These are phyloP conservation scores for Apamea epomidion DNA, from an alignment of 2,888 invertebrate genomes.

Conservation along the genomic window DNA sequence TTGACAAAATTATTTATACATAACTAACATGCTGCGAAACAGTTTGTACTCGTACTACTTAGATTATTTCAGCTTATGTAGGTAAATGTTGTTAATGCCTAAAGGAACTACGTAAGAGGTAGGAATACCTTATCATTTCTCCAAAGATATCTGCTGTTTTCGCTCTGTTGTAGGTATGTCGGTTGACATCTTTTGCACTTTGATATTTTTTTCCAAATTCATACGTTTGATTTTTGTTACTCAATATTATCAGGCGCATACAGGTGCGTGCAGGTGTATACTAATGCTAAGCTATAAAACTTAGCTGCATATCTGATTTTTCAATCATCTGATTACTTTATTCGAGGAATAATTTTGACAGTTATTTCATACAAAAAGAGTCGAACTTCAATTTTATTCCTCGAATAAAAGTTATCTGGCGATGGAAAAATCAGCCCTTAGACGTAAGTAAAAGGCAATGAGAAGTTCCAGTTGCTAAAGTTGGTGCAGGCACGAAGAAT, in stretches of 20 bases:
- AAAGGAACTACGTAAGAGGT: slow-evolving; percentile 4
- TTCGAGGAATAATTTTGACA: too few relatives aligned
- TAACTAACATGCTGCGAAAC: slow-evolving; percentile 10
- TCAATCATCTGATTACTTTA: too few relatives aligned
- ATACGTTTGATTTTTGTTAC: not conserved
- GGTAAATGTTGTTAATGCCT: slow-evolving; percentile 26
- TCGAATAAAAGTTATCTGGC: too few relatives aligned
- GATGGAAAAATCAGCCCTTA: not conserved
- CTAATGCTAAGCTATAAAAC: not conserved
- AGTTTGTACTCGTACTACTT: slow-evolving; percentile 13
- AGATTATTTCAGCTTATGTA: slow-evolving; percentile 19
- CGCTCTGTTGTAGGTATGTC: not conserved
- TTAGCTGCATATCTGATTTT: too few relatives aligned
- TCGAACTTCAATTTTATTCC: too few relatives aligned
- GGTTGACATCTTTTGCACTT: not conserved
- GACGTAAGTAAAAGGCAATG: not conserved
- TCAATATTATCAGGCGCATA: not conserved
- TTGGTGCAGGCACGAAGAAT: not conserved
- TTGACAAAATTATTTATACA: slow-evolving; percentile 30
- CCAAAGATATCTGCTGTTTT: not conserved
- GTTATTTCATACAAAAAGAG: too few relatives aligned
- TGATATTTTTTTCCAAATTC: not conserved
- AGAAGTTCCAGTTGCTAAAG: not conserved
- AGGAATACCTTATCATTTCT: slow-evolving; percentile 6
- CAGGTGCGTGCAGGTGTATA: too few relatives aligned